These are phyloP conservation scores for Dendrocincla tyrannina DNA, from an alignment of 2,797 vertebrate species.

Conservation along the genomic window DNA sequence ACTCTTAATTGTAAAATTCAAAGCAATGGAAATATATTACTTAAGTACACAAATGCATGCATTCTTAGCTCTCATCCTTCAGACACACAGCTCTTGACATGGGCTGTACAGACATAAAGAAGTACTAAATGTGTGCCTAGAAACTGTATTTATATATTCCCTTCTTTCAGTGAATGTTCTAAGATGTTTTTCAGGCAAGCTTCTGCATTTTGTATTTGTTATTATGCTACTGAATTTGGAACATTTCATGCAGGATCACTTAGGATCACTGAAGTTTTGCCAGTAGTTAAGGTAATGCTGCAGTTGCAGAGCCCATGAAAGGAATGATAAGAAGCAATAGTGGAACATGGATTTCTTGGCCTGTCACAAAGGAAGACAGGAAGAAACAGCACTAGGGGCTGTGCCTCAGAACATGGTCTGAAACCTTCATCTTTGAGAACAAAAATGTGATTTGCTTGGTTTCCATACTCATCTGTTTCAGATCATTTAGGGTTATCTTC, in stretches of 20 bases:
- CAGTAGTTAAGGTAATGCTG: neutral
- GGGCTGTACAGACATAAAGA: neutral
- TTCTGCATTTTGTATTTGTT: neutral
- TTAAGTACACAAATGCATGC: neutral
- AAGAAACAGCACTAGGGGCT: neutral
- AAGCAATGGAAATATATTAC: neutral
- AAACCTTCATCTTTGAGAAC: neutral
- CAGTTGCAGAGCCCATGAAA: neutral
- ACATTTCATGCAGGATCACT: neutral
- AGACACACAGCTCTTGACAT: neutral
- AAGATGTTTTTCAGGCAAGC: neutral
- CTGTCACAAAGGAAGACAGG: neutral
- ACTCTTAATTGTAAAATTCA: neutral
- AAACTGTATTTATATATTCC: neutral
- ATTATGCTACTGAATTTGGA: neutral
- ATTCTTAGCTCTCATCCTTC: neutral
- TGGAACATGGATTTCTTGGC: neutral
- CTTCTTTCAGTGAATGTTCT: neutral
- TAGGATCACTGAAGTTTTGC: neutral
- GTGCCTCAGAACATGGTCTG: neutral
- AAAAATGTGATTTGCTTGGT: neutral
- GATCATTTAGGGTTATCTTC: neutral
- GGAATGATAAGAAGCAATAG: neutral
- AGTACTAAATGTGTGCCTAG: neutral
- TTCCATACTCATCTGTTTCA: neutral